Conservation (phyloP, 2,888 invertebrate genomes). For the Ennomos fuscantarius region DNA sequence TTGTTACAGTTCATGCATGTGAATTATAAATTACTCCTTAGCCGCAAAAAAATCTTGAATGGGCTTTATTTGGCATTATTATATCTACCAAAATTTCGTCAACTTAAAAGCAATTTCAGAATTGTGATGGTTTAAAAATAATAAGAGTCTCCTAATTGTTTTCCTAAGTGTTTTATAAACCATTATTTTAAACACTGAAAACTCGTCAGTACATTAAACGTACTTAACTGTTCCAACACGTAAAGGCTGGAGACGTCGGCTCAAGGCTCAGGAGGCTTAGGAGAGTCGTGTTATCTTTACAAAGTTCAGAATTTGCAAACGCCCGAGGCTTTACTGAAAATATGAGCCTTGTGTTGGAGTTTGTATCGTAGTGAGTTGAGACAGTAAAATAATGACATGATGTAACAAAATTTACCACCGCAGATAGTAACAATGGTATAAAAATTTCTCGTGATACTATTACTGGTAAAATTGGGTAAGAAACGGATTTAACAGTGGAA, state of each 20-base stretch:
- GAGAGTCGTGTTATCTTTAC: conserved; percentile 34
- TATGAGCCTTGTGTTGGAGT: conserved; percentile 25
- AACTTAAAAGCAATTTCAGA: too few species aligned
- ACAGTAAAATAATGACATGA: conserved; percentile 15
- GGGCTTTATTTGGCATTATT: too few species aligned
- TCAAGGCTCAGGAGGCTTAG: conserved; percentile 20
- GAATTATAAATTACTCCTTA: too few species aligned
- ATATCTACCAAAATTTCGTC: too few species aligned
- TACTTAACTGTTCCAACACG: conserved; percentile 25
- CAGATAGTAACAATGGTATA: too few species aligned
- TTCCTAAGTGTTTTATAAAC: conserved; percentile 21
- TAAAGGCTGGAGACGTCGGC: conserved; percentile 28
- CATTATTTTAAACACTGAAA: not conserved
- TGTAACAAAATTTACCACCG: too few species aligned
- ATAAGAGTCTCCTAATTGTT: conserved; percentile 10
- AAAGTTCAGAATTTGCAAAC: conserved; percentile 33
- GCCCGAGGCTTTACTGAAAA: conserved; percentile 26
- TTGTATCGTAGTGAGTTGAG: conserved; percentile 34
- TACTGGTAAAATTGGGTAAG: too few species aligned
- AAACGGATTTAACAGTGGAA: too few species aligned
- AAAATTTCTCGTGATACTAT: too few species aligned
- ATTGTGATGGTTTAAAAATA: too few species aligned
- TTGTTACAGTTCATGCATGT: conserved; percentile 23
- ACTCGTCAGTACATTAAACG: conserved; percentile 17
- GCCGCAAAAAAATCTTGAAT: too few species aligned